Evolutionary conservation across 1,140 invertebrate genomes (phyloP), one percentile per base, ranked within the genome.

Genomic region (Aethina tumida): DNA sequence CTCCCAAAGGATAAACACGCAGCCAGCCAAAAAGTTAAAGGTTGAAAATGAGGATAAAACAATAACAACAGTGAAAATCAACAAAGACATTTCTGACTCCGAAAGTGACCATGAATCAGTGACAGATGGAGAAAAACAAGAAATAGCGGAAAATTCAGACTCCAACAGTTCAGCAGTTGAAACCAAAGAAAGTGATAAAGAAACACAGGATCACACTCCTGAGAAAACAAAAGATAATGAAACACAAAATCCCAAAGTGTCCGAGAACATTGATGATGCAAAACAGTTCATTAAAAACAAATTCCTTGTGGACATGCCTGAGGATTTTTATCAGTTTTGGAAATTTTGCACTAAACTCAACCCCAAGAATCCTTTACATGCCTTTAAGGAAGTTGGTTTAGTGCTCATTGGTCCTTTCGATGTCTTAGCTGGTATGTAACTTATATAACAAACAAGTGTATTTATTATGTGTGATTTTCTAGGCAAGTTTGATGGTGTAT

Each of bases 241-340:
- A 28, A 17, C 16, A 10, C 10, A 29, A 31, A 14, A 25, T n/a
- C 9, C 26, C 12, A 39, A 39, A 39, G 9, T 26, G 13, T 30
- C 27, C n/a, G 22, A 46, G 14, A 39, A 34, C 14, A 38, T 21
- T 34, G 40, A 30, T 24, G 26, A 27, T 28, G 13, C 38, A 24
- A 56, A 58, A 41, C 55, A 65, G 39, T 64, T 76, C 33, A 81
- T 90, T 36, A 74, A 77, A 49, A 65, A 79, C 42, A 75, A 83
- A 50, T 91, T 92, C 62, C 59, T 91, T 18, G 74, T 88, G 1
- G 70, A 87, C 45, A 92, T 95, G 86, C 90, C 91, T 7, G 53
- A 72, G 28, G 90, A 95, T 63, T 94, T 96, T 60, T 94, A 81
- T 56, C 65, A 77, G 22, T 84, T 91, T 57, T 89, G 81, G 72